phyloP scores from a whole-genome alignment of 2,888 invertebrate species.

The Notodonta ziczac region DNA sequence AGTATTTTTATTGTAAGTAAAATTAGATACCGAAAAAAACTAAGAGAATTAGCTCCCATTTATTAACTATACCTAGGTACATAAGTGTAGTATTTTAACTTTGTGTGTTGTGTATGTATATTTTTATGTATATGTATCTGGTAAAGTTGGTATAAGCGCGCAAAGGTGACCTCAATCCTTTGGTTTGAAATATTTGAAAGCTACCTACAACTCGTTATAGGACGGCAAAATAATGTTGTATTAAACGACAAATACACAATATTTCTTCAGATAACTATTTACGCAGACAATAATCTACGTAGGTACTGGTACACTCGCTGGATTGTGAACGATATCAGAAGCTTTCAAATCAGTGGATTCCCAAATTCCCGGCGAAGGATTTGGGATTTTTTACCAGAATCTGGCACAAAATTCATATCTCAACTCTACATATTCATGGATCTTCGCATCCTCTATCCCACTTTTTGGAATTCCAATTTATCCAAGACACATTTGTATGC shows the following conservation, averaged over 20 bases:
- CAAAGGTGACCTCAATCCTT: no score
- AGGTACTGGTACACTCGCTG: background rate
- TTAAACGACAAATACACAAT: background rate
- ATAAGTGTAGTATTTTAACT: no score
- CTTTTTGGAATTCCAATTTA: constrained; percentile 1
- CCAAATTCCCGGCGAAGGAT: background rate
- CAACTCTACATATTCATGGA: constrained; percentile 4
- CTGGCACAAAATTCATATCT: constrained; percentile 1
- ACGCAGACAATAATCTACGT: background rate
- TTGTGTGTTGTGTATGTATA: no score
- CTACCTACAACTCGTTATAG: no score
- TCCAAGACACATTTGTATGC: background rate
- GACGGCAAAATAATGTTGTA: background rate
- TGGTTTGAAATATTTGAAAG: no score
- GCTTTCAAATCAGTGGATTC: background rate
- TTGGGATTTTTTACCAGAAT: background rate
- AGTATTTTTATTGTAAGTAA: no score
- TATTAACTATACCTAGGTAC: no score
- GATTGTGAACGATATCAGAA: background rate
- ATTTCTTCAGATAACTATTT: background rate
- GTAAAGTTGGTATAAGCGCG: no score
- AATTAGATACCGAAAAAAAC: no score
- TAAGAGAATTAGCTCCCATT: no score
- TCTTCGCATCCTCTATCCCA: background rate
- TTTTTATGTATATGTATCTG: no score